Percentiles rank a stretch among this genome's conserved stretches.
Evolutionary conservation across 2,888 invertebrate genomes (phyloP).

Genomic region (Andrena bucephala): DNA sequence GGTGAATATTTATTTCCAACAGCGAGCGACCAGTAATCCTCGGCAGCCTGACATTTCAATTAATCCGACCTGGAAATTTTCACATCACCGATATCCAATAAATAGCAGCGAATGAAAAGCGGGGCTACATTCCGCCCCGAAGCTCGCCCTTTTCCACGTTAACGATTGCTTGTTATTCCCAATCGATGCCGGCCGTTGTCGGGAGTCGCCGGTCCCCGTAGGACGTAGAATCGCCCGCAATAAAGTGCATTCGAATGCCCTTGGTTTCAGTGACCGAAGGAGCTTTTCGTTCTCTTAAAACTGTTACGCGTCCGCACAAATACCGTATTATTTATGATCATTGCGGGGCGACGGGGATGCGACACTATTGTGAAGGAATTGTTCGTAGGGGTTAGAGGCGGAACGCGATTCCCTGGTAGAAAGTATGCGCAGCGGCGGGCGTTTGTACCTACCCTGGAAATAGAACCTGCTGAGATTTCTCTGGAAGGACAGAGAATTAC

Average conservation of each 20-base stretch:
- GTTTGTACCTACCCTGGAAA: constrained; percentile 60
- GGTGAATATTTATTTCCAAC: background rate
- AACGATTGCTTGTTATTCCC: constrained; percentile 27
- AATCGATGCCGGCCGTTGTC: background rate
- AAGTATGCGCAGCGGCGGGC: constrained; percentile 13
- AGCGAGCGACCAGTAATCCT: background rate
- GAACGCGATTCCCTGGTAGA: constrained; percentile 16
- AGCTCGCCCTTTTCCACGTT: background rate
- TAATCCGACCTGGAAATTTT: constrained; percentile 10
- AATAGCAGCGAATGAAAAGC: constrained; percentile 11
- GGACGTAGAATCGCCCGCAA: background rate
- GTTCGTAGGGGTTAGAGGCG: background rate
- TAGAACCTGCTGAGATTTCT: constrained; percentile 65
- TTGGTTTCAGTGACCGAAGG: no score
- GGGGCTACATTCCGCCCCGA: background rate
- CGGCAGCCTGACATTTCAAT: constrained; percentile 13
- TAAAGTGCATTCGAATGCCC: constrained; percentile 1
- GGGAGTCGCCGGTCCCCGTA: background rate
- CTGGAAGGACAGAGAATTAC: constrained; percentile 65
- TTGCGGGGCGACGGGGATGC: constrained; percentile 1
- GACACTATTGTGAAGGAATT: constrained; percentile 17
- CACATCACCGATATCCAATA: background rate
- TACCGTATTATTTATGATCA: constrained; percentile 37
- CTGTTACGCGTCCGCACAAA: background rate
- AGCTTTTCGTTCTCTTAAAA: background rate